Evolutionary conservation across 1,140 invertebrate genomes (phyloP).

Genomic region (Zaprionus inermis): DNA sequence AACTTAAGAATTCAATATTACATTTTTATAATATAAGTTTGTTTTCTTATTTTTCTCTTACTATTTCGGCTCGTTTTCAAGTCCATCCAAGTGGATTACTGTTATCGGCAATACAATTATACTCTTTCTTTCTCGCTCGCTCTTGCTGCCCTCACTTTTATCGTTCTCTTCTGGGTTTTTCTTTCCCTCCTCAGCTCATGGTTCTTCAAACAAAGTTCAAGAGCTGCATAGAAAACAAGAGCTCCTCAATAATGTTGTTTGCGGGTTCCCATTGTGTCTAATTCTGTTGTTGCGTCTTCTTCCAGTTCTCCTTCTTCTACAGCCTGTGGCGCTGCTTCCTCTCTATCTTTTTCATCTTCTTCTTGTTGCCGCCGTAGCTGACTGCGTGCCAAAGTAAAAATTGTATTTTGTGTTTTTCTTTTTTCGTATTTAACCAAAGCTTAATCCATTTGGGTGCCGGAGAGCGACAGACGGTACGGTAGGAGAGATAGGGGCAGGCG

Average conservation of each 20-base stretch:
- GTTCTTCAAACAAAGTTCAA: slow-evolving; percentile 40
- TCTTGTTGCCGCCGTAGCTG: slow-evolving; percentile 29
- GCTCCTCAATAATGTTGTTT: slow-evolving; percentile 19
- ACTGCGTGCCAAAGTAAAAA: slow-evolving; percentile 41
- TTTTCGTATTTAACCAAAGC: slow-evolving; percentile 26
- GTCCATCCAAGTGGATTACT: slow-evolving; percentile 33
- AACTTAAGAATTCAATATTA: no score
- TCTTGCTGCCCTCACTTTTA: neutral
- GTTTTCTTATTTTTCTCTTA: neutral
- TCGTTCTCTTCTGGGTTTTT: neutral
- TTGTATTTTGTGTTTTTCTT: slow-evolving; percentile 24
- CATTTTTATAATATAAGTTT: no score
- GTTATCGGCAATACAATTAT: slow-evolving; percentile 40
- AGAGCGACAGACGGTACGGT: neutral
- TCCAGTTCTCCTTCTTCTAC: slow-evolving; percentile 8
- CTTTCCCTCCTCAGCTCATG: neutral
- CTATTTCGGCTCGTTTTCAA: slow-evolving; percentile 6
- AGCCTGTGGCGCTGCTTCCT: neutral
- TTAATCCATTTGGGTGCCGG: slow-evolving; percentile 29
- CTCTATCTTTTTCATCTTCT: slow-evolving; percentile 13
- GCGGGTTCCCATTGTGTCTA: slow-evolving; percentile 12
- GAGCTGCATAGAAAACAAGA: slow-evolving; percentile 30
- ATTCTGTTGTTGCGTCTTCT: slow-evolving; percentile 13
- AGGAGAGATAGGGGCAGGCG: neutral
- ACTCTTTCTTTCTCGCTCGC: neutral